Conservation (phyloP, 1,140 invertebrate species). For the Drosophila kohkoa region DNA sequence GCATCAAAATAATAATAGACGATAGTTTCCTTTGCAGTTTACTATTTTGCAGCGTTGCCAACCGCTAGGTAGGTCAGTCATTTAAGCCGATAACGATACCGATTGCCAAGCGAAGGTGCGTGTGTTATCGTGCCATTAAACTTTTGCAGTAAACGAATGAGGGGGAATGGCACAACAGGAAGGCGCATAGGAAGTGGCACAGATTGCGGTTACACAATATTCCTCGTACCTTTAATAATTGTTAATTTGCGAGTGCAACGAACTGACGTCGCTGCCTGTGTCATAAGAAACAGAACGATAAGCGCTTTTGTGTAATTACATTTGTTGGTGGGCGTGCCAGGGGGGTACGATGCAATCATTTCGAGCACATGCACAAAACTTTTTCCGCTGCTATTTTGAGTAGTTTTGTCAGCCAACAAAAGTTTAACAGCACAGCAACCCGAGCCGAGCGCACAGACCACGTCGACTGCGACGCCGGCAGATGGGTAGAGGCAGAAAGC, state of each 20-base stretch:
- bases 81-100: slow-evolving; percentile 4
- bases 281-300: slow-evolving; percentile 57
- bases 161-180: slow-evolving; percentile 4
- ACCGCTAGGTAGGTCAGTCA: slow-evolving; percentile 3
- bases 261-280: slow-evolving; percentile 37
- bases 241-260: slow-evolving; percentile 73
- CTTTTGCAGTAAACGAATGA: slow-evolving; percentile 9
- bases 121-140: slow-evolving; percentile 58
- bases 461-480: slow-evolving; percentile 1
- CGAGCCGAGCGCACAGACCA: slow-evolving; percentile 14
- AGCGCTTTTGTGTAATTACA: slow-evolving; percentile 76
- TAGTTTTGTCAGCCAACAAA: slow-evolving; percentile 66
- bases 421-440: slow-evolving; percentile 52
- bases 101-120: slow-evolving; percentile 23
- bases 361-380: slow-evolving; percentile 57
- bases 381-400: slow-evolving; percentile 62
- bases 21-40: slow-evolving; percentile 1
- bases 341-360: slow-evolving; percentile 36
- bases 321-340: slow-evolving; percentile 42
- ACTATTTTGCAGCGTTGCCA: slow-evolving; percentile 3
- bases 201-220: slow-evolving; percentile 48
- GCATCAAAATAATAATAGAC: slow-evolving; percentile 1
- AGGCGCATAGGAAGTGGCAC: slow-evolving; percentile 38
- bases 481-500: background rate
- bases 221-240: slow-evolving; percentile 53